These are phyloP conservation scores for Galbula dea DNA, from an alignment of 2,113 vertebrate species.

Conservation along the genomic window DNA sequence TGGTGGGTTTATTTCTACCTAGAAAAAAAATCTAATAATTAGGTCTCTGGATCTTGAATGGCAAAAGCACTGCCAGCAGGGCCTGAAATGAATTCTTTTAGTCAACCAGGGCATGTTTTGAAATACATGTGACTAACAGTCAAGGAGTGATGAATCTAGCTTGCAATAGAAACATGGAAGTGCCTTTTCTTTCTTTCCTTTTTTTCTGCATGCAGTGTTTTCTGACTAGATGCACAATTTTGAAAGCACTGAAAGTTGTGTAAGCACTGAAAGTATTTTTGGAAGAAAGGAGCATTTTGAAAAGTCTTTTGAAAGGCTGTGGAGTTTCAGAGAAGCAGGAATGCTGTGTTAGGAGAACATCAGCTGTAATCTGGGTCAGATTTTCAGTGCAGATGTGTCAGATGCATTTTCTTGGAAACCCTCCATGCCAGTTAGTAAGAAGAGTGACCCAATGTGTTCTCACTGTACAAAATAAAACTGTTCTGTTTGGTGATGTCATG, in stretches of 20 bases:
- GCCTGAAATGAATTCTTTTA: neutral
- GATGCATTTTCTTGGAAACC: constrained; percentile 14
- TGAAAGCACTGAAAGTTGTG: neutral
- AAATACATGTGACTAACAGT: neutral
- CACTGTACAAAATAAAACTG: neutral
- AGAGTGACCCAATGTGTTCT: constrained; percentile 34
- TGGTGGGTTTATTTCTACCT: neutral
- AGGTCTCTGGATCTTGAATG: neutral
- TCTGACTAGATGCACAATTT: neutral
- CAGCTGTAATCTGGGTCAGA: neutral
- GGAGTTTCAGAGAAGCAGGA: neutral
- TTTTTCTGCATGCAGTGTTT: neutral
- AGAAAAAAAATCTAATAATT: neutral
- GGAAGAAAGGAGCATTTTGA: neutral
- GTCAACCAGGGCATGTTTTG: neutral
- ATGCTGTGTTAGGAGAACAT: neutral
- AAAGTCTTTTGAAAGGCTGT: neutral
- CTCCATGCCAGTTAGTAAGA: neutral
- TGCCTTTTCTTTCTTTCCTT: neutral
- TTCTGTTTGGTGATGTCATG: neutral
- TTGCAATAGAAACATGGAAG: neutral
- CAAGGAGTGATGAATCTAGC: neutral
- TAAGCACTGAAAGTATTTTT: neutral
- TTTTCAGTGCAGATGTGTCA: constrained; percentile 27
- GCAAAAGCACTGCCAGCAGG: neutral